Percentiles rank a stretch among this genome's conserved stretches.
Evolutionary conservation across 2,113 vertebrate genomes (phyloP).

Genomic region (Mesembrinibis cayennensis): DNA sequence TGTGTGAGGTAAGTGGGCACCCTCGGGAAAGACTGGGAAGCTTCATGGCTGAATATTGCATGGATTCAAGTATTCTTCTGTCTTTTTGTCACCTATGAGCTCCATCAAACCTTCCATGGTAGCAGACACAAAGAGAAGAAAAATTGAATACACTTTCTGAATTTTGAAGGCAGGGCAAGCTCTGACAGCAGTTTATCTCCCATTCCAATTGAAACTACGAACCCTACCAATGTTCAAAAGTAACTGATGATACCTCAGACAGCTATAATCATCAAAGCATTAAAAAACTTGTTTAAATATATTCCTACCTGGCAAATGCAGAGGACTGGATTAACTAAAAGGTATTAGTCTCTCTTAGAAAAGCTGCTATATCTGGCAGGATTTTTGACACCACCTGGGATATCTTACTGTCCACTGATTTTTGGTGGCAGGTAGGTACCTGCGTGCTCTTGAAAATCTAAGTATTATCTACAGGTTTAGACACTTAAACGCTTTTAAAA

Average conservation of each 20-base stretch:
- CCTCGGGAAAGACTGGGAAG: neutral
- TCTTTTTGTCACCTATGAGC: neutral
- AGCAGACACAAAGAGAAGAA: neutral
- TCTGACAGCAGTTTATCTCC: neutral
- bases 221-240: neutral
- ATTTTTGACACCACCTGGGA: neutral
- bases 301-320: neutral
- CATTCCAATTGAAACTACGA: neutral
- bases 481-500: neutral
- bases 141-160: neutral
- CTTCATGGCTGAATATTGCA: neutral
- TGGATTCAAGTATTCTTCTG: neutral
- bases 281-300: neutral
- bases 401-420: neutral
- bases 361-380: neutral
- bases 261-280: neutral
- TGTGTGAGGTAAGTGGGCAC: neutral
- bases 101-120: neutral
- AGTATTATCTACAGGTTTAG: neutral
- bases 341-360: neutral
- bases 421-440: neutral
- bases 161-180: neutral
- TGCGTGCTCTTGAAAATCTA: neutral
- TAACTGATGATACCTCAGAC: neutral
- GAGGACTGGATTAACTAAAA: neutral